phyloP scores from a whole-genome alignment of 2,797 vertebrate species.

The Enteromius treurensis region DNA sequence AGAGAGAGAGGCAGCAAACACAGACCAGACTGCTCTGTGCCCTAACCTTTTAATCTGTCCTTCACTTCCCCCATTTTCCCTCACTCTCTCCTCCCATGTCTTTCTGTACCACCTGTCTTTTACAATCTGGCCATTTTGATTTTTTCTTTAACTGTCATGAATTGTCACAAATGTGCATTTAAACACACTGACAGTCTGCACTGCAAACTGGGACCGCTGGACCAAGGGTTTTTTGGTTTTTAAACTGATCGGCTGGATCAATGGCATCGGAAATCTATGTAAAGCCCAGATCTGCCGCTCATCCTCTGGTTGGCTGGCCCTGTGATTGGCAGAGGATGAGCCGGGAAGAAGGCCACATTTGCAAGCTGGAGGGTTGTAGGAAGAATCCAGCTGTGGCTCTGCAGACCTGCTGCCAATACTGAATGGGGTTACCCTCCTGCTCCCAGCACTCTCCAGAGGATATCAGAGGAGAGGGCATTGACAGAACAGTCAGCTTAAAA shows the following conservation, averaged over 20 bases:
- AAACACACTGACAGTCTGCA: background rate
- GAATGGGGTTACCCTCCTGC: constrained; percentile 32
- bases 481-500: constrained; percentile 38
- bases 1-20: constrained; percentile 55
- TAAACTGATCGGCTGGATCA: constrained; percentile 50
- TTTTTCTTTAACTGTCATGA: constrained; percentile 16
- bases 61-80: constrained; percentile 53
- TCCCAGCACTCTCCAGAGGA: constrained; percentile 37
- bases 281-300: constrained; percentile 34
- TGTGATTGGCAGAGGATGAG: constrained; percentile 45
- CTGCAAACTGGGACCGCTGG: constrained; percentile 26
- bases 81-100: constrained; percentile 39
- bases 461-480: constrained; percentile 19
- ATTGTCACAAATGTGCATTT: constrained; percentile 32
- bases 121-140: constrained; percentile 33
- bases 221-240: constrained; percentile 30
- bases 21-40: constrained; percentile 53
- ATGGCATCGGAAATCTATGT: constrained; percentile 35
- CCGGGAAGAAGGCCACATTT: constrained; percentile 29
- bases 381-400: constrained; percentile 47
- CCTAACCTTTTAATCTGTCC: constrained; percentile 62
- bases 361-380: constrained; percentile 24
- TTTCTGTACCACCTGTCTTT: constrained; percentile 44
- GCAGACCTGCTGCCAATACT: constrained; percentile 39
- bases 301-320: constrained; percentile 27